Conservation (phyloP, 1,140 invertebrate species). For the Drosophila lini region DNA sequence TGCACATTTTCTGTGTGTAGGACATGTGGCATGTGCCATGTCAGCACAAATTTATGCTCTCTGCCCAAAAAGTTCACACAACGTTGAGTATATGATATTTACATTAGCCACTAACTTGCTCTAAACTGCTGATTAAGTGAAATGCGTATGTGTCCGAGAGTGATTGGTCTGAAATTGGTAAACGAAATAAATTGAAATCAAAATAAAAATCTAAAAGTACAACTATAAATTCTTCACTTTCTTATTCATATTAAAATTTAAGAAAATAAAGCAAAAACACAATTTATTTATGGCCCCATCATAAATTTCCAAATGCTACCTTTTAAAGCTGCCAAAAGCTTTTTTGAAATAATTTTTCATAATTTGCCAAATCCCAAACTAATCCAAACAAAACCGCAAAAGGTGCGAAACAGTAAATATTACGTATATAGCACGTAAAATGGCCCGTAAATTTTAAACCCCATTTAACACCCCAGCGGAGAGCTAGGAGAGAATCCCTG, state of each 20-base stretch:
- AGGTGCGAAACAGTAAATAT: conserved; percentile 40
- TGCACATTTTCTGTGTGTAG: conserved; percentile 1
- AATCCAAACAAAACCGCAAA: conserved; percentile 24
- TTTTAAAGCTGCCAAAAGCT: neutral
- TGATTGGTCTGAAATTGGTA: conserved; percentile 5
- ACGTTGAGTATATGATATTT: conserved; percentile 50
- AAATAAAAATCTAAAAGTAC: neutral
- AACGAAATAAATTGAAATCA: conserved; percentile 3
- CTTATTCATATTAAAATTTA: neutral
- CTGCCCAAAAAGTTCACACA: conserved; percentile 37
- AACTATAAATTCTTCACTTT: neutral
- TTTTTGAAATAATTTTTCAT: conserved; percentile 19
- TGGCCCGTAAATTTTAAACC: conserved; percentile 32
- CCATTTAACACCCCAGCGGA: conserved; percentile 24
- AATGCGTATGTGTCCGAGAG: conserved; percentile 13
- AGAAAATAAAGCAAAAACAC: neutral
- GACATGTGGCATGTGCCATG: conserved; percentile 41
- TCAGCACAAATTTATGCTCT: conserved; percentile 43
- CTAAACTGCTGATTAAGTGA: conserved; percentile 45
- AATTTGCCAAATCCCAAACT: conserved; percentile 5
- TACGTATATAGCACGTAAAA: conserved; percentile 34
- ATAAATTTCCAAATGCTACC: conserved; percentile 7
- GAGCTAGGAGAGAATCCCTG: neutral
- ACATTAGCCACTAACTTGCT: conserved; percentile 44
- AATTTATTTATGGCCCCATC: conserved; percentile 3